Percentiles rank a stretch among this genome's conserved stretches.
phyloP scores from a whole-genome alignment of 2,888 invertebrate genomes.

The Erannis defoliaria region DNA sequence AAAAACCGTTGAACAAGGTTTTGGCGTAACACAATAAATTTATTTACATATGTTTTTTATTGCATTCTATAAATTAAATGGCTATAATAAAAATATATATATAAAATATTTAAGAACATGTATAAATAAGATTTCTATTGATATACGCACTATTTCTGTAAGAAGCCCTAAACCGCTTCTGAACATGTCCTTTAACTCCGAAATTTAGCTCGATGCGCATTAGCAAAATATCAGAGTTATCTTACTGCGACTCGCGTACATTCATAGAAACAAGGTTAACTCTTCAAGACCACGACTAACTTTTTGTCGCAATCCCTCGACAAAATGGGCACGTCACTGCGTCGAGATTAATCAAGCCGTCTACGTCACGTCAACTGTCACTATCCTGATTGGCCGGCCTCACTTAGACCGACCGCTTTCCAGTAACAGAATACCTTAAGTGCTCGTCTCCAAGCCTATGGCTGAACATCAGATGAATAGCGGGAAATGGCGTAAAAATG shows the following conservation, averaged over 20 bases:
- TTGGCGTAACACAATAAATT: no score
- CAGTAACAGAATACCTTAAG: slow-evolving; percentile 68
- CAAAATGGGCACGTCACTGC: slow-evolving; percentile 40
- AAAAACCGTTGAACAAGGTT: no score
- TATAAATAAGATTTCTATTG: no score
- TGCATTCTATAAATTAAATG: no score
- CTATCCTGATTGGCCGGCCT: slow-evolving; percentile 17
- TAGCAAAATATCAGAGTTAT: not conserved
- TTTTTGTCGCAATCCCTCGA: slow-evolving; percentile 32
- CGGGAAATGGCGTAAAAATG: slow-evolving; percentile 47
- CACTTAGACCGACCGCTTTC: slow-evolving; percentile 29
- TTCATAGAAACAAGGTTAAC: slow-evolving; percentile 14
- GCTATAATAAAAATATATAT: no score
- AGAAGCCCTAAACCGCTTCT: no score
- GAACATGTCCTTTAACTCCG: no score
- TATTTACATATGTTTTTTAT: no score
- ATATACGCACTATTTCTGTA: no score
- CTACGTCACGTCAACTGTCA: slow-evolving; percentile 28
- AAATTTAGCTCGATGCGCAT: no score
- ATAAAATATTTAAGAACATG: no score
- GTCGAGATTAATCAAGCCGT: slow-evolving; percentile 37
- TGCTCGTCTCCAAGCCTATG: slow-evolving; percentile 54
- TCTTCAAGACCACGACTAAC: slow-evolving; percentile 29
- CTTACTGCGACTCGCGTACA: slow-evolving; percentile 2
- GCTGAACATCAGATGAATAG: slow-evolving; percentile 49